A percentile compares a stretch with the other conserved stretches of the same genome.
Evolutionary conservation across 2,888 invertebrate species (phyloP).

Genomic region (Sisyra nigra): DNA sequence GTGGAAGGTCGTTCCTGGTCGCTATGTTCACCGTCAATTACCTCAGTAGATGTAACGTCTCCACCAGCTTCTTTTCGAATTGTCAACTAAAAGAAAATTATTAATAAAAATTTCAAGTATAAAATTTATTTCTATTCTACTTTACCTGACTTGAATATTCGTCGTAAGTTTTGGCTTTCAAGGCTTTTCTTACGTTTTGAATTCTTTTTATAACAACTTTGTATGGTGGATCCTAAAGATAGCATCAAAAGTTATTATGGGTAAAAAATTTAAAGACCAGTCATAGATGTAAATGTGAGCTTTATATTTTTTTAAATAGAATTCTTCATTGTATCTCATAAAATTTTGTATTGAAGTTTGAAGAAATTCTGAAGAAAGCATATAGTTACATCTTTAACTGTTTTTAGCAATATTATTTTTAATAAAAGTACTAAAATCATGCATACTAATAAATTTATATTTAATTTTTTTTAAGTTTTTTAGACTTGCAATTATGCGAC

Average conservation of each 20-base stretch:
- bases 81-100: not conserved
- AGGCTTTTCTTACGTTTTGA: constrained; percentile 10
- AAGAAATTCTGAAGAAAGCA: no score
- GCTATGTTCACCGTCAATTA: constrained; percentile 11
- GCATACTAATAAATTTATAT: no score
- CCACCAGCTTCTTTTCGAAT: constrained; percentile 5
- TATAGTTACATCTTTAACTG: no score
- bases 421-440: no score
- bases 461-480: no score
- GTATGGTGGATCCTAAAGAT: constrained; percentile 21
- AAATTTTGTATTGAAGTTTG: no score
- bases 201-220: constrained; percentile 24
- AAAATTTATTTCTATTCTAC: not conserved
- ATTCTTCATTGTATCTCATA: no score
- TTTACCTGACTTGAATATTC: constrained; percentile 1
- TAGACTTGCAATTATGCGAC: no score
- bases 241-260: not conserved
- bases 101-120: not conserved
- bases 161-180: constrained; percentile 3
- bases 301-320: no score
- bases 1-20: constrained; percentile 3
- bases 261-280: not conserved
- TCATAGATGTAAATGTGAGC: no score
- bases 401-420: no score
- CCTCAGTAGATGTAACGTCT: constrained; percentile 13